A percentile compares a stretch with the other conserved stretches of the same genome.
phyloP scores from a whole-genome alignment of 2,113 vertebrate species.

The Salvelinus fontinalis region DNA sequence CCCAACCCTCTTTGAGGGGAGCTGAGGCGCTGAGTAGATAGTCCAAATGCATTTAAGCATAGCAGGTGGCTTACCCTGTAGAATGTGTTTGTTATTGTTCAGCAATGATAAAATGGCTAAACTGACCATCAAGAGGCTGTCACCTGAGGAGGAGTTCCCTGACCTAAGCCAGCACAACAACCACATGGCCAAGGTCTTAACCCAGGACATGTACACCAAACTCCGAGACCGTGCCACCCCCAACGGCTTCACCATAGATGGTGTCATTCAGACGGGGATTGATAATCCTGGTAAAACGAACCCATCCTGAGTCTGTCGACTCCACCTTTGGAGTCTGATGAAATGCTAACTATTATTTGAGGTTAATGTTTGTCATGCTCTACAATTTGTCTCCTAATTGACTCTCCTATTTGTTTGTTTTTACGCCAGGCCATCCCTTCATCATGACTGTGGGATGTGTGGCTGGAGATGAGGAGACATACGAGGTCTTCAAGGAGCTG shows the following conservation, averaged over 20 bases:
- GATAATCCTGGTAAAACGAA: slow-evolving; percentile 79
- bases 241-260: slow-evolving; percentile 79
- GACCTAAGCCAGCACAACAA: slow-evolving; percentile 78
- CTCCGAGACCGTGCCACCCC: slow-evolving; percentile 70
- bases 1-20: background rate
- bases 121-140: slow-evolving; percentile 70
- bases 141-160: slow-evolving; percentile 74
- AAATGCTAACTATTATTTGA: background rate
- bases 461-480: slow-evolving; percentile 92
- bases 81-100: slow-evolving; percentile 69
- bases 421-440: slow-evolving; percentile 85
- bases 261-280: slow-evolving; percentile 82
- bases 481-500: slow-evolving; percentile 90
- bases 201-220: slow-evolving; percentile 71
- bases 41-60: slow-evolving; percentile 53
- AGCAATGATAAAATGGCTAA: slow-evolving; percentile 69
- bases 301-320: slow-evolving; percentile 12
- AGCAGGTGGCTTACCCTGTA: slow-evolving; percentile 55
- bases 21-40: background rate
- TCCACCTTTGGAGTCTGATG: background rate
- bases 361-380: slow-evolving; percentile 5
- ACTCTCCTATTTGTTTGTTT: slow-evolving; percentile 7
- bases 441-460: slow-evolving; percentile 97
- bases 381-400: background rate
- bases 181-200: slow-evolving; percentile 79